These are phyloP conservation scores for Eira barbara DNA, from an alignment of 2,113 vertebrate genomes.

Conservation along the genomic window DNA sequence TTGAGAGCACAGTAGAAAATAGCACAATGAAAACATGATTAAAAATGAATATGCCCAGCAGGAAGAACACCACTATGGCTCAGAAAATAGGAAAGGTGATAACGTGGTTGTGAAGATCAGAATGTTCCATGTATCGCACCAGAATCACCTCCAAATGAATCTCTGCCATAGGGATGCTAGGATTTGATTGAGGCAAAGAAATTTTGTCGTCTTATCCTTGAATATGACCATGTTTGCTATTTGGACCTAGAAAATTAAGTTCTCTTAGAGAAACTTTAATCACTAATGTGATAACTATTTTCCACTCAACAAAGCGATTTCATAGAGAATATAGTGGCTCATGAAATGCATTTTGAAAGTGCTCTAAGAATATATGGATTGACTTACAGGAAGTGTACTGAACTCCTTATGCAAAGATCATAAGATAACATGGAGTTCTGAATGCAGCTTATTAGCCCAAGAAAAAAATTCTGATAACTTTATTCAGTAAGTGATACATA, in stretches of 20 bases:
- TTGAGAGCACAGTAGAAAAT: slow-evolving; percentile 27
- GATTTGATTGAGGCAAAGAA: background rate
- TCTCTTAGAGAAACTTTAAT: background rate
- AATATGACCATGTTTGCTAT: background rate
- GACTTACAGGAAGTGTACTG: background rate
- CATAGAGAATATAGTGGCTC: background rate
- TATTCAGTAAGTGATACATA: background rate
- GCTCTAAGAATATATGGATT: background rate
- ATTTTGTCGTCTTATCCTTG: background rate
- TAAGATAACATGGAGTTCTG: background rate
- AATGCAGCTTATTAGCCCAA: background rate
- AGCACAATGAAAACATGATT: background rate
- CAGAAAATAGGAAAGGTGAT: background rate
- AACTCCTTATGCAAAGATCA: background rate
- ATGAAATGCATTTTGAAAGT: background rate
- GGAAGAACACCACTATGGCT: background rate
- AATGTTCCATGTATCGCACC: background rate
- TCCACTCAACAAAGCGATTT: background rate
- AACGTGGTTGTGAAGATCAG: background rate
- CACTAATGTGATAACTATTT: background rate
- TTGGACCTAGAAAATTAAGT: background rate
- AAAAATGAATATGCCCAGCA: slow-evolving; percentile 39
- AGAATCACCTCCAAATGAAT: background rate
- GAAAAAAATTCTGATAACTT: background rate
- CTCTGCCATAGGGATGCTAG: background rate